These are phyloP conservation scores for Tetrao urogallus DNA, from an alignment of 2,113 vertebrate species.

Conservation along the genomic window DNA sequence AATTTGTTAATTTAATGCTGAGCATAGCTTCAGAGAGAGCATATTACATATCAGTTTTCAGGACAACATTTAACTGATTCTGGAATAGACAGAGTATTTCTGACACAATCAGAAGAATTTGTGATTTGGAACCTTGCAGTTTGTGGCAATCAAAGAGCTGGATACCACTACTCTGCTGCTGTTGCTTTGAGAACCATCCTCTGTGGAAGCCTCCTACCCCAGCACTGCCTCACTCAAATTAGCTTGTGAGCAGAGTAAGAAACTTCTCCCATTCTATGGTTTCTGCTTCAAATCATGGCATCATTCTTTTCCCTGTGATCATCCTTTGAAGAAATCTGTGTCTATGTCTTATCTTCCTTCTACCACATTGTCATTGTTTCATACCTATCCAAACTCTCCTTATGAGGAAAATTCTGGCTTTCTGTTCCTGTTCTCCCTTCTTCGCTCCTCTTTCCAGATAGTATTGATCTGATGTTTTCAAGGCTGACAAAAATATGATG, in stretches of 20 bases:
- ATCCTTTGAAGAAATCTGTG: neutral
- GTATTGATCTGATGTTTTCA: neutral
- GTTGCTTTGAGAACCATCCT: neutral
- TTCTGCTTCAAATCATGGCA: neutral
- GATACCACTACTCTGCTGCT: neutral
- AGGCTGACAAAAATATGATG: neutral
- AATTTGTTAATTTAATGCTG: slow-evolving; percentile 2
- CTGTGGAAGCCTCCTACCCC: neutral
- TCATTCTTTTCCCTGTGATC: neutral
- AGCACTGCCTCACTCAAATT: neutral
- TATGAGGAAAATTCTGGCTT: neutral
- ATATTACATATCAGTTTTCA: slow-evolving; percentile 9
- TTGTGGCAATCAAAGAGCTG: neutral
- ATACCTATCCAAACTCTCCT: neutral
- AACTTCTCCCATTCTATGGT: neutral
- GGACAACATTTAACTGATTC: neutral
- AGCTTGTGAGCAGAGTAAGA: neutral
- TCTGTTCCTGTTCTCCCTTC: neutral
- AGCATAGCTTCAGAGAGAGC: neutral
- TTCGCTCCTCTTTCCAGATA: neutral
- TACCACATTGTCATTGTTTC: neutral
- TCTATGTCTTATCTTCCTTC: neutral
- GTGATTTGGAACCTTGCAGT: neutral
- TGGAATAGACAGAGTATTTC: neutral
- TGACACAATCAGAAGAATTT: neutral